Evolutionary conservation across 2,113 vertebrate genomes (phyloP).

Genomic region (Perca schrenkii): DNA sequence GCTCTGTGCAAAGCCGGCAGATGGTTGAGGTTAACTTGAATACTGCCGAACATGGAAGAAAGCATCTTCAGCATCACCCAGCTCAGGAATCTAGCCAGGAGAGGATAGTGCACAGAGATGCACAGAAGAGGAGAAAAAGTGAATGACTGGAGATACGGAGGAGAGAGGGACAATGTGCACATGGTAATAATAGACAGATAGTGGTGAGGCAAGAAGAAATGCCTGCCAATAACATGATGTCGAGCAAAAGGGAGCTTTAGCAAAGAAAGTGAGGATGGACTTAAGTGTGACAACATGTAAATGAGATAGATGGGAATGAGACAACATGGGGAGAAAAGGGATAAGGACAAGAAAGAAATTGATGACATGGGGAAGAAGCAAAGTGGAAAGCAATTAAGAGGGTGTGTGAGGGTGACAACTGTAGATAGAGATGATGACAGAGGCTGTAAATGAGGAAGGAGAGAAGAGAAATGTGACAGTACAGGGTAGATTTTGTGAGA

Average conservation of each 20-base stretch:
- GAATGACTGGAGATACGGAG: constrained; percentile 30
- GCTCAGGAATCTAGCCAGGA: constrained; percentile 71
- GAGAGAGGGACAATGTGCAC: constrained; percentile 17
- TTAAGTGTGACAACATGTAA: constrained; percentile 40
- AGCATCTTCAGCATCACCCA: constrained; percentile 83
- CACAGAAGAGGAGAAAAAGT: constrained; percentile 9
- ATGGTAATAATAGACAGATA: constrained; percentile 22
- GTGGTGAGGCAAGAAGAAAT: constrained; percentile 13
- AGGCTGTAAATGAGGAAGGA: constrained; percentile 23
- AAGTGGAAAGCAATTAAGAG: constrained; percentile 35
- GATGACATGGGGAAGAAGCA: constrained; percentile 32
- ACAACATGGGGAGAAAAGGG: background rate
- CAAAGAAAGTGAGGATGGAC: constrained; percentile 16
- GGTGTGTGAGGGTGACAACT: constrained; percentile 26
- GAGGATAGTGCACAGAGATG: constrained; percentile 25
- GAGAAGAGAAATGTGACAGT: background rate
- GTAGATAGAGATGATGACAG: constrained; percentile 26
- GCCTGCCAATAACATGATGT: background rate
- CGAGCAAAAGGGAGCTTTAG: constrained; percentile 4
- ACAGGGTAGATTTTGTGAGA: constrained; percentile 18
- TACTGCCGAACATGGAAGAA: constrained; percentile 71
- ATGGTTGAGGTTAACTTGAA: constrained; percentile 84
- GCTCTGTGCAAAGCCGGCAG: constrained; percentile 73
- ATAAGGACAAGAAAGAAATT: constrained; percentile 39
- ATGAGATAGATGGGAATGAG: constrained; percentile 32